These are phyloP conservation scores for Psittacula cyanocephala DNA, from an alignment of 2,113 vertebrate species.

Conservation along the genomic window DNA sequence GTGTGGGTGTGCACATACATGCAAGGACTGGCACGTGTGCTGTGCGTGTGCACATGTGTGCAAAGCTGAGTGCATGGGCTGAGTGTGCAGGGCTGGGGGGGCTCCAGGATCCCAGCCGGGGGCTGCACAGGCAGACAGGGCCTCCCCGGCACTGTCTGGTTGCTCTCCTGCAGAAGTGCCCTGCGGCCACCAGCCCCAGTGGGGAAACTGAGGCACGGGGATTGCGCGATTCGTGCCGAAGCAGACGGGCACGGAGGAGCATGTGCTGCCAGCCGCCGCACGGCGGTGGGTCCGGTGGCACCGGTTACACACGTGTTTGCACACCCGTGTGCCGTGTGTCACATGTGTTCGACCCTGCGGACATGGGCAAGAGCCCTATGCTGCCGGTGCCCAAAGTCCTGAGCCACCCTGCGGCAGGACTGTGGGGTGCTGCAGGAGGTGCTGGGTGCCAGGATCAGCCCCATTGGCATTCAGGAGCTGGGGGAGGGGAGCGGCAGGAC, in stretches of 20 bases:
- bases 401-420: fast-evolving
- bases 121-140: fast-evolving
- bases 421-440: neutral
- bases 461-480: neutral
- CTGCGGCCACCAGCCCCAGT: fast-evolving
- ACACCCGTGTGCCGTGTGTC: neutral
- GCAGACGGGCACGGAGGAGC: neutral
- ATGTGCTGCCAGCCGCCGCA: fast-evolving
- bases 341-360: neutral
- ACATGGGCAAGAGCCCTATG: neutral
- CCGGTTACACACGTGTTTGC: fast-evolving
- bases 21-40: fast-evolving
- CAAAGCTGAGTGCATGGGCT: neutral
- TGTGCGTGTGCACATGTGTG: fast-evolving
- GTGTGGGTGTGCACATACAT: neutral
- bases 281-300: fast-evolving
- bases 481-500: neutral
- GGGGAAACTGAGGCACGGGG: slow-evolving; percentile 10
- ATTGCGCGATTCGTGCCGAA: neutral
- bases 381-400: neutral
- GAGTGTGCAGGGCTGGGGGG: neutral
- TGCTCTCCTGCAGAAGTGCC: neutral
- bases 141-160: fast-evolving
- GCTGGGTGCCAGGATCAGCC: neutral
- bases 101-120: neutral